Evolutionary conservation across 2,888 invertebrate genomes (phyloP).

Genomic region (Cheilosia soror): DNA sequence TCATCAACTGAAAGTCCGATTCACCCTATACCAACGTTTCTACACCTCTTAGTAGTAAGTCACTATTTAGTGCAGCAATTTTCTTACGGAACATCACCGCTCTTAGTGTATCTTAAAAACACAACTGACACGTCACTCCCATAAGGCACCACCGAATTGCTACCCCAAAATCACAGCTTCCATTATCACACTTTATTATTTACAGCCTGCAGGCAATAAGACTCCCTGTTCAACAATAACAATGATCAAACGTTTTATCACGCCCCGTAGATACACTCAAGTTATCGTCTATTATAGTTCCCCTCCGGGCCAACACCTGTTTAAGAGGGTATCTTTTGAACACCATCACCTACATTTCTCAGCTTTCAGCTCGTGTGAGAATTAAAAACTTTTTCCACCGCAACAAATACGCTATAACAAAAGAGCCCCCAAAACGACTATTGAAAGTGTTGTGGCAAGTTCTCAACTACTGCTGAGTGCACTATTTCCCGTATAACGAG

Average conservation of each 20-base stretch:
- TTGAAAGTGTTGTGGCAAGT: slow-evolving; percentile 58
- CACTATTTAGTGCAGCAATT: no score
- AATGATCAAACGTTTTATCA: slow-evolving; percentile 42
- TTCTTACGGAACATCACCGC: neutral
- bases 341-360: slow-evolving; percentile 18
- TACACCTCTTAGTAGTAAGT: no score
- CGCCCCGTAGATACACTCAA: slow-evolving; percentile 19
- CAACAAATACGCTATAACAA: slow-evolving; percentile 35
- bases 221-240: slow-evolving; percentile 15
- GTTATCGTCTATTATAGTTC: slow-evolving; percentile 24
- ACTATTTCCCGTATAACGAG: slow-evolving; percentile 4
- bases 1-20: no score
- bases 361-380: slow-evolving; percentile 35
- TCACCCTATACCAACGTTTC: no score
- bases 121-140: neutral
- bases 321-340: slow-evolving; percentile 38
- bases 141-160: no score
- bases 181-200: neutral
- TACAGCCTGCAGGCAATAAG: neutral
- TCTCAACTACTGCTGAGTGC: slow-evolving; percentile 11
- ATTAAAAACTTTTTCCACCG: slow-evolving; percentile 63
- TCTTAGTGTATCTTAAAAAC: neutral
- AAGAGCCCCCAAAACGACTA: slow-evolving; percentile 44
- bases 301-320: slow-evolving; percentile 8
- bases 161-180: neutral